A percentile compares a stretch with the other conserved stretches of the same genome.
phyloP scores from a whole-genome alignment of 2,888 invertebrate species.

The Autographa gamma region DNA sequence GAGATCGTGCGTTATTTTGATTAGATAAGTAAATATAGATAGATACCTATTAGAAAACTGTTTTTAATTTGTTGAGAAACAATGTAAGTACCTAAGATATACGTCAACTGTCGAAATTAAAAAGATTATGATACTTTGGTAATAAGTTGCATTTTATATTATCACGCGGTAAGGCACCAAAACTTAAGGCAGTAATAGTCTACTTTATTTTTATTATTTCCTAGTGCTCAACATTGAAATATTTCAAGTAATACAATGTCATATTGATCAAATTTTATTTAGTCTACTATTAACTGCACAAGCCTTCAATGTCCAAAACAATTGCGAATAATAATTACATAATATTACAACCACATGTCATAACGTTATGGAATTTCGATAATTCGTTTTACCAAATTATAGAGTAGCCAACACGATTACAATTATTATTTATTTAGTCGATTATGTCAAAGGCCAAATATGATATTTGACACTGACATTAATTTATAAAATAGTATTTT shows the following conservation, averaged over 20 bases:
- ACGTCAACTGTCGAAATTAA: too few species aligned
- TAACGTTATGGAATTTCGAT: slow-evolving; percentile 25
- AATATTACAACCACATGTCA: slow-evolving; percentile 21
- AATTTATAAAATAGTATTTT: too few species aligned
- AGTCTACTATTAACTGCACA: background rate
- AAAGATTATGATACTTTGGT: too few species aligned
- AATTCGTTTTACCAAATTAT: slow-evolving; percentile 33
- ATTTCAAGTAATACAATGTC: background rate
- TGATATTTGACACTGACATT: slow-evolving; percentile 16
- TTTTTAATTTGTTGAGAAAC: background rate
- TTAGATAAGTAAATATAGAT: background rate
- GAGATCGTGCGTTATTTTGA: slow-evolving; percentile 9
- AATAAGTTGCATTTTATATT: too few species aligned
- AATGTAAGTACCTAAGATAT: too few species aligned
- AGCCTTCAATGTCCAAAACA: slow-evolving; percentile 16
- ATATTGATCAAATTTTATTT: background rate
- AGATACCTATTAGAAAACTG: background rate
- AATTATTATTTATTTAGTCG: slow-evolving; percentile 31
- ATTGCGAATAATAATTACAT: slow-evolving; percentile 26
- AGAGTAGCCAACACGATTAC: slow-evolving; percentile 32
- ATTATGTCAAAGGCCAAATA: slow-evolving; percentile 33
- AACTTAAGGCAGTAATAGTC: background rate
- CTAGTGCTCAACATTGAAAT: background rate
- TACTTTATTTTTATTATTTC: slow-evolving; percentile 3
- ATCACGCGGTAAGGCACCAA: background rate